Conservation (phyloP, 2,797 vertebrate genomes). For the Labeo calbasu region DNA sequence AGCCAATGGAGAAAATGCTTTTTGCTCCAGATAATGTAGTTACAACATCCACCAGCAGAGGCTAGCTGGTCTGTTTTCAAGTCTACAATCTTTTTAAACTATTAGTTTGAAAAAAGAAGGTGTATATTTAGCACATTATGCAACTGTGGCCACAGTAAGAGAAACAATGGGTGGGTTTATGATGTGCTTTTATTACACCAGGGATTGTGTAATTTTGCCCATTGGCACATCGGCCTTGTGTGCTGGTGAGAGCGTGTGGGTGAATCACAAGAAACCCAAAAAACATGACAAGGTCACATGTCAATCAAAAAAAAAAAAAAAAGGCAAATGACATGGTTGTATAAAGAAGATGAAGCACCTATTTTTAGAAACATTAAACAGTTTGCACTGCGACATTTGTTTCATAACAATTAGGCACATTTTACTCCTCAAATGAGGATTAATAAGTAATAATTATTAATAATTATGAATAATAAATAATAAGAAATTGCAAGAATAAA, state of each 20-base stretch:
- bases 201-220: slow-evolving; percentile 12
- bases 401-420: neutral
- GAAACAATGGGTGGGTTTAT: slow-evolving; percentile 44
- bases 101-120: neutral
- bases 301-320: neutral
- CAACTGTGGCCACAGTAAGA: slow-evolving; percentile 20
- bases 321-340: no score
- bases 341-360: neutral
- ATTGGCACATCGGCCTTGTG: neutral
- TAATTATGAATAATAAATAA: neutral
- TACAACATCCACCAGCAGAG: neutral
- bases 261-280: neutral
- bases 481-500: neutral
- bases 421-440: neutral
- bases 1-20: neutral
- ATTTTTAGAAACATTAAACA: neutral
- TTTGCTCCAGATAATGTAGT: neutral
- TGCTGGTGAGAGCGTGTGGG: slow-evolving; percentile 1
- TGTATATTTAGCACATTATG: slow-evolving; percentile 41
- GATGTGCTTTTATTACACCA: slow-evolving; percentile 42
- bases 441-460: no score
- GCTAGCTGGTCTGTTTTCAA: neutral
- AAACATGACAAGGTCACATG: neutral
- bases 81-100: neutral
- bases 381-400: neutral